Percentiles rank a stretch among this genome's conserved stretches.
Evolutionary conservation across 1,140 invertebrate species (phyloP).

Genomic region (Tetranychus cinnabarinus): DNA sequence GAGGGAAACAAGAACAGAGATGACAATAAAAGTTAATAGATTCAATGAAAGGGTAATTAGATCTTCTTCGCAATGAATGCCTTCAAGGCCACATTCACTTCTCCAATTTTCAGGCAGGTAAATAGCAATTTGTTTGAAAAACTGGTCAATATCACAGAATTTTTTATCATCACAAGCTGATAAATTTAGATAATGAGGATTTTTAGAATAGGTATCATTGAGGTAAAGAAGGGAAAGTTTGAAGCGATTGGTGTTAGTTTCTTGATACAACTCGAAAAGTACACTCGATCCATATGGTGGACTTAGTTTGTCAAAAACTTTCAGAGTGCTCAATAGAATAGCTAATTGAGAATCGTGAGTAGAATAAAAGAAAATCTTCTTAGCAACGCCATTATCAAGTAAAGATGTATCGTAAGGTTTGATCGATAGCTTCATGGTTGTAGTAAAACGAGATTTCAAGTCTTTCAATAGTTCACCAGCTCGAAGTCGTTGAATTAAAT

Average conservation of each 20-base stretch:
- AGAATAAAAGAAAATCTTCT: slow-evolving; percentile 33
- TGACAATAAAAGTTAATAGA: too few species aligned
- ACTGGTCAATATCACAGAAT: not conserved
- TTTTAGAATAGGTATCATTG: not conserved
- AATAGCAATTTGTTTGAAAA: not conserved
- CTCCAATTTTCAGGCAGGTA: not conserved
- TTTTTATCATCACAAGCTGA: not conserved
- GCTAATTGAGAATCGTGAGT: slow-evolving; percentile 8
- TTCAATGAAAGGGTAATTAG: too few species aligned
- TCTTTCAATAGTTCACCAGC: not conserved
- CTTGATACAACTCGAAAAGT: not conserved
- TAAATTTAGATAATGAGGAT: too few species aligned
- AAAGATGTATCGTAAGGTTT: not conserved
- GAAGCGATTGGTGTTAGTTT: not conserved
- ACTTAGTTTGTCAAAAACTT: not conserved
- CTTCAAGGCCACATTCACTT: not conserved
- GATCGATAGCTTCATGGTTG: not conserved
- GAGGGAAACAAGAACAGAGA: too few species aligned
- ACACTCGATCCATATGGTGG: not conserved
- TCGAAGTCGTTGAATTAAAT: slow-evolving; percentile 5
- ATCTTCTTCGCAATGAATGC: too few species aligned
- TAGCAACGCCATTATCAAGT: not conserved
- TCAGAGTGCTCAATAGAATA: slow-evolving; percentile 5
- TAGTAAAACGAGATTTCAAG: not conserved
- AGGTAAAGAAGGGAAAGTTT: not conserved